A percentile compares a stretch with the other conserved stretches of the same genome.
Conservation (phyloP, 2,113 vertebrate species). For the Odobenus rosmarus region DNA sequence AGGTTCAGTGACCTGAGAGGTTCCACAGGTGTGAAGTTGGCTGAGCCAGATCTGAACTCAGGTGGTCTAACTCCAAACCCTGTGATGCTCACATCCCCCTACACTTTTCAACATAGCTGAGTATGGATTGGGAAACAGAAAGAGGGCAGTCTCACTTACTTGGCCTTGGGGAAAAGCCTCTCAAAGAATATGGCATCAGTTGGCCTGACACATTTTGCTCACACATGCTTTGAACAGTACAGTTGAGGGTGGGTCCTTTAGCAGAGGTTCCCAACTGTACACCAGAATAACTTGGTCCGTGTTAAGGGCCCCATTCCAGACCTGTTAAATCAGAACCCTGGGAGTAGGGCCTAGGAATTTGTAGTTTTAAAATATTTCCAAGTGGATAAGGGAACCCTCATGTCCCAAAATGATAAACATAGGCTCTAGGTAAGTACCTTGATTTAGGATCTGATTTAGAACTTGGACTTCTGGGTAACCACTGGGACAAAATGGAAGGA, state of each 20-base stretch:
- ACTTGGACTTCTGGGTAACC: conserved; percentile 24
- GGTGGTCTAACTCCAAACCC: background rate
- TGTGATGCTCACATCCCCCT: background rate
- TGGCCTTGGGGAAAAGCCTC: background rate
- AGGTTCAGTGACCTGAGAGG: background rate
- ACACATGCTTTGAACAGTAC: background rate
- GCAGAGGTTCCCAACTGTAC: background rate
- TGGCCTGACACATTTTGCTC: background rate
- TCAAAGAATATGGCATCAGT: background rate
- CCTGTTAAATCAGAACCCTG: background rate
- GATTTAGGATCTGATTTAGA: conserved; percentile 46
- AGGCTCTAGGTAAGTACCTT: background rate
- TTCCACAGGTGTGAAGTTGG: background rate
- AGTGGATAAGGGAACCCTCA: background rate
- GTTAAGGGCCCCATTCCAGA: background rate
- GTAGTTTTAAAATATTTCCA: conserved; percentile 12
- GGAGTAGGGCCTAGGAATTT: background rate
- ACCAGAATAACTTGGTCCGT: background rate
- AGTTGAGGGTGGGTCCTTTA: background rate
- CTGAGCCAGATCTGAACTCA: background rate
- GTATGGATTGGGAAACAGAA: background rate
- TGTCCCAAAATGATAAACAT: background rate
- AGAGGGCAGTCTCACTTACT: background rate
- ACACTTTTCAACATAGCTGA: background rate
- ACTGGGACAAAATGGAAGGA: background rate